Evolutionary conservation across 2,113 vertebrate species (phyloP), one percentile per base, ranked within the genome.

Genomic region (Tringa solitaria): DNA sequence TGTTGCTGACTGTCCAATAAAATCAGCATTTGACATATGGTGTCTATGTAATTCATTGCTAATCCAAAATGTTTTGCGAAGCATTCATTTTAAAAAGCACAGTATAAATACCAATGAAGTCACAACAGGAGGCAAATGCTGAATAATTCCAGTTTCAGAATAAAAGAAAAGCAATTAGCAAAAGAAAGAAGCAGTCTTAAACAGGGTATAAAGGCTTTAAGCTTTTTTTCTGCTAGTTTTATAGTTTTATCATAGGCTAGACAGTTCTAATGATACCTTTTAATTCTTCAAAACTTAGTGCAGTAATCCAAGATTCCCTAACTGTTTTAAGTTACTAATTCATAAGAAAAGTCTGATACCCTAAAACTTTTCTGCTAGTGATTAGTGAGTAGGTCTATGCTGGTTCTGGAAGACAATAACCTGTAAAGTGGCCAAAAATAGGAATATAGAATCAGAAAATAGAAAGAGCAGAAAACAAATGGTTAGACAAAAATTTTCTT

Each of bases 1-100:
- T 84, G 46, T 65, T 93, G 69, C 77, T 96, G 94, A 91, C 39
- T 84, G 35, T 65, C 69, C 78, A 84, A 89, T 85, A 87, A 91
- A 96, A 91, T 73, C 57, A 95, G 2, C 35, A 82, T 79, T 91
- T 91, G 35, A 67, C 33, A 54, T 63, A 43, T 27, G 22, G 3
- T 64, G 41, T 68, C n/a, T 84, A 26, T 64, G n/a, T 69, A 95
- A 84, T 50, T 73, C 57, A 87, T 30, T 73, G n/a, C 8, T 73
- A 85, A 85, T 53, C 21, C 51, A 65, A 85, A 93, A 60, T 60
- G 6, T 85, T 93, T 90, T 83, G 33, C 79, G 77, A 89, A 79
- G 27, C 1, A 1, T 87, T 82, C 2, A 37, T 69, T 91, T 87
- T 53, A 57, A 91, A 91, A 93, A 91, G 45, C 14, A 79, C 20